Percentiles rank a stretch among this genome's conserved stretches.
phyloP scores from a whole-genome alignment of 2,113 vertebrate species.

The Cairina moschata region DNA sequence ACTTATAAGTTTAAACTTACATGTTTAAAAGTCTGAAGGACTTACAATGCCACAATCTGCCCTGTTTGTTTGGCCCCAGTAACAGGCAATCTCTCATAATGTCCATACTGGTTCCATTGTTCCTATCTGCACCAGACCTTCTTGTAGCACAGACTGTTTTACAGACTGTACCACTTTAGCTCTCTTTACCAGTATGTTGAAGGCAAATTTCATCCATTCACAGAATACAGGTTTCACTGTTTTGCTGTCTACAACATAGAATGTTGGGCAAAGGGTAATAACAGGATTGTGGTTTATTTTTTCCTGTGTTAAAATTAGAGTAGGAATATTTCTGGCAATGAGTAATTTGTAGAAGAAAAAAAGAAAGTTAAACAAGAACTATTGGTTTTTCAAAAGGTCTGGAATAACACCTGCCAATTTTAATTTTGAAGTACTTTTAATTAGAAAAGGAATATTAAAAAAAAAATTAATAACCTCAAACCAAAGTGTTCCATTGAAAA shows the following conservation, averaged over 20 bases:
- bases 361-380: neutral
- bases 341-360: neutral
- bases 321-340: neutral
- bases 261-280: neutral
- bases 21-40: neutral
- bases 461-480: neutral
- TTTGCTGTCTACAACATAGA: neutral
- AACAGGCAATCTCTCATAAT: neutral
- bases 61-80: neutral
- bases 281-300: neutral
- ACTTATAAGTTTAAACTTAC: neutral
- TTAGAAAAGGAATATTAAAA: neutral
- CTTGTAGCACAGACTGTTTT: neutral
- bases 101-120: neutral
- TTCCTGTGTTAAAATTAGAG: neutral
- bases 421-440: neutral
- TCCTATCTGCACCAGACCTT: neutral
- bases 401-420: neutral
- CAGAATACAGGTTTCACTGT: neutral
- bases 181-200: neutral
- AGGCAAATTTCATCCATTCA: neutral
- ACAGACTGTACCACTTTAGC: neutral
- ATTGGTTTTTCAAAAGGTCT: neutral
- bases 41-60: neutral
- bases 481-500: neutral